Evolutionary conservation across 1,140 invertebrate genomes (phyloP), one percentile per base, ranked within the genome.

Genomic region (Elysia chlorotica): DNA sequence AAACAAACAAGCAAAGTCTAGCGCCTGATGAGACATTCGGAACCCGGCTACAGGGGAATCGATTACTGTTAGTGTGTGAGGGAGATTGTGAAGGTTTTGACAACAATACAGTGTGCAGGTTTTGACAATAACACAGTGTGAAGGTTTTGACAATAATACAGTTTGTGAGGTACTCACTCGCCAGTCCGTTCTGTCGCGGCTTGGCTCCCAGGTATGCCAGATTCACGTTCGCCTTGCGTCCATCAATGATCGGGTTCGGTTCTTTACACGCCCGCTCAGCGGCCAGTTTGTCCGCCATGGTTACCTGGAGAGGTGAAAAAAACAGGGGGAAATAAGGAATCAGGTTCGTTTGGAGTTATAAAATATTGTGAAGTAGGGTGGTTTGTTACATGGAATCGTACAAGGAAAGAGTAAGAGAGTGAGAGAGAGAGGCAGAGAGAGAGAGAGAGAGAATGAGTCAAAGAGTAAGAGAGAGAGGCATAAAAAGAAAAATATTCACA

Each of bases 231-330:
- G 97, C 96, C 90, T 99, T 99, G 79, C 97, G 91, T 56, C 97
- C 97, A 87, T 99, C 97, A 83, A 99, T 99, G 87, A 99, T 97
- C 28, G 97, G 97, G 89, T 99, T 99, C 19, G 96, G 96, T 83
- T 99, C 96, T 89, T 98, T 97, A 87, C 96, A 97, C 25, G 97
- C 97, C 81, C 96, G 90, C 85, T 98, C 96, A 41, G 97, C 96
- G 62, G 95, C 94, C 54, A 93, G 91, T 82, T 93, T 90, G 85
- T 98, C 96, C 38, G 94, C 93, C 97, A 99, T 99, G 86, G 98
- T 99, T 74, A 99, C 96, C 97, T 99, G 90, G 2, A 76, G 74
- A 74, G 70, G 74, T 38, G 74, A 75, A 77, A 14, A 76, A 53
- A 41, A 17, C 41, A 66, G 35, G 10, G 33, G 5, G 33, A 63